Conservation (phyloP, 2,113 vertebrate genomes). For the Amia ocellicauda region DNA sequence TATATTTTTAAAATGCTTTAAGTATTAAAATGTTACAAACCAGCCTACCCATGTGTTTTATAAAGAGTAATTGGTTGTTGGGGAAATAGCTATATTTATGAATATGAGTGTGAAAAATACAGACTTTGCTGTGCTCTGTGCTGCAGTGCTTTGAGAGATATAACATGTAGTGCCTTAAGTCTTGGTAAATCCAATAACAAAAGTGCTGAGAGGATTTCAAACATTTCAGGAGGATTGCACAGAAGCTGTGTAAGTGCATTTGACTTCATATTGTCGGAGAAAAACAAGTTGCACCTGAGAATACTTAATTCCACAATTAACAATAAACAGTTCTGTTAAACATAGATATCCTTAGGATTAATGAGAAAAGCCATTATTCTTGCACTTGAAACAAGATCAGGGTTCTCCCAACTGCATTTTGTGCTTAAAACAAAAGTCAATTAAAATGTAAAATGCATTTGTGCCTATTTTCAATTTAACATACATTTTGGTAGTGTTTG, state of each 20-base stretch:
- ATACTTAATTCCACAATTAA: background rate
- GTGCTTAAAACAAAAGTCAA: constrained; percentile 9
- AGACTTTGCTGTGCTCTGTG: no score
- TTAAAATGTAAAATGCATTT: constrained; percentile 7
- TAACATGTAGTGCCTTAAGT: no score
- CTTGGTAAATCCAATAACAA: no score
- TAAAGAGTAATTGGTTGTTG: no score
- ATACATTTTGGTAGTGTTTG: background rate
- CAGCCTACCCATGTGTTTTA: no score
- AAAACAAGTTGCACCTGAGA: constrained; percentile 11
- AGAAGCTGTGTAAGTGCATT: constrained; percentile 13
- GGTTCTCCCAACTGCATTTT: constrained; percentile 1
- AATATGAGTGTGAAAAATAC: no score
- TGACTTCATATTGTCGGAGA: constrained; percentile 4
- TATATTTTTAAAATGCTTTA: no score
- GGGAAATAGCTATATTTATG: no score
- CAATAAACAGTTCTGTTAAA: background rate
- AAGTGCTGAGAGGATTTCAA: no score
- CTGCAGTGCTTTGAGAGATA: no score
- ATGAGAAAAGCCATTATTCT: background rate
- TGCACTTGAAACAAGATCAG: background rate
- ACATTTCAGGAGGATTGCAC: no score
- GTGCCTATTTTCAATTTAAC: background rate
- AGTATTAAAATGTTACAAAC: no score
- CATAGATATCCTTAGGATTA: background rate